Percentiles rank a stretch among this genome's conserved stretches.
Conservation (phyloP, 2,797 vertebrate genomes). For the Corythornis leucogaster region DNA sequence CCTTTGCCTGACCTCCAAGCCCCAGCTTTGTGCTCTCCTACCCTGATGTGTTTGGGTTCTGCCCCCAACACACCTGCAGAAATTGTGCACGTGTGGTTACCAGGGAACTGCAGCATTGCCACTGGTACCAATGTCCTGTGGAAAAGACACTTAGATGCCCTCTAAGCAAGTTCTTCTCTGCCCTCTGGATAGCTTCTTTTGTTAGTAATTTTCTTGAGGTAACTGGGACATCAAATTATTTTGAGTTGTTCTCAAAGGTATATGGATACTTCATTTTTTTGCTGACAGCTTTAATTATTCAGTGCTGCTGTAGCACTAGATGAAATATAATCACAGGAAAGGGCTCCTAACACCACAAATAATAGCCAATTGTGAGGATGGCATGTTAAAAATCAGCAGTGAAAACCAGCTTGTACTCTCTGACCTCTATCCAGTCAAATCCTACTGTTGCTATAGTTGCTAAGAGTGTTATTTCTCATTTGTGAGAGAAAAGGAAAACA, state of each 20-base stretch:
- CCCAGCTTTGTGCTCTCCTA: too few relatives aligned
- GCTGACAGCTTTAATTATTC: constrained; percentile 64
- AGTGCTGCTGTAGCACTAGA: background rate
- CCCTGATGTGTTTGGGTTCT: too few relatives aligned
- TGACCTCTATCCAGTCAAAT: constrained; percentile 46
- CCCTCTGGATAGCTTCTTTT: background rate
- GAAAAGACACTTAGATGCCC: background rate
- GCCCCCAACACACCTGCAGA: too few relatives aligned
- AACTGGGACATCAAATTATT: constrained; percentile 36
- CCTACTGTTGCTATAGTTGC: constrained; percentile 50
- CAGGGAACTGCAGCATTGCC: background rate
- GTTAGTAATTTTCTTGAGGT: constrained; percentile 12
- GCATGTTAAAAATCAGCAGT: constrained; percentile 35
- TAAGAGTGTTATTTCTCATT: background rate
- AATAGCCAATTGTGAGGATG: constrained; percentile 19
- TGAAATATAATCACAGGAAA: constrained; percentile 38
- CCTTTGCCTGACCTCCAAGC: too few relatives aligned
- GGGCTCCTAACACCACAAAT: background rate
- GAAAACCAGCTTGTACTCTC: constrained; percentile 21
- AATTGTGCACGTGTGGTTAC: background rate
- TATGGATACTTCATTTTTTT: background rate
- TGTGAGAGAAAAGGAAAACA: constrained; percentile 5
- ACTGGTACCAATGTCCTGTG: background rate
- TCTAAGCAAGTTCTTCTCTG: background rate
- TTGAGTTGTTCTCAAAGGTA: constrained; percentile 41